Conservation (phyloP, 2,888 invertebrate species). For the Pemphredon lugubris region DNA sequence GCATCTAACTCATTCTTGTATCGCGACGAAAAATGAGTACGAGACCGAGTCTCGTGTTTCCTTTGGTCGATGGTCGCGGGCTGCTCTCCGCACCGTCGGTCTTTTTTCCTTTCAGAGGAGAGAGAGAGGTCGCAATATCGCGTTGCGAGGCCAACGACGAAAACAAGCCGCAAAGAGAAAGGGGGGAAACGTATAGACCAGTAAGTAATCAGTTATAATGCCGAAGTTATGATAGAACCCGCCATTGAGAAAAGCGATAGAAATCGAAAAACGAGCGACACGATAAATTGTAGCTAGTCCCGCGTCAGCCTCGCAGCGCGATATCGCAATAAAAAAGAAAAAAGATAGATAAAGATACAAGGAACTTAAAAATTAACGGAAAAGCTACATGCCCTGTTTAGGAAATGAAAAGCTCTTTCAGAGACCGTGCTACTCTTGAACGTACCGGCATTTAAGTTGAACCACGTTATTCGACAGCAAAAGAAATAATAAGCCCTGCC, state of each 20-base stretch:
- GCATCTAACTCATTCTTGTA: constrained; percentile 3
- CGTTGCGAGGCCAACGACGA: constrained; percentile 67
- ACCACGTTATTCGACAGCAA: constrained; percentile 78
- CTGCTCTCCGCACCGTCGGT: constrained; percentile 45
- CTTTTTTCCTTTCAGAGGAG: constrained; percentile 66
- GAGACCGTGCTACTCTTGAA: constrained; percentile 81
- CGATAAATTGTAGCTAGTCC: constrained; percentile 14
- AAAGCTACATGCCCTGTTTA: constrained; percentile 69
- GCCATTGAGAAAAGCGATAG: not conserved
- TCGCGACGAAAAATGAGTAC: constrained; percentile 29
- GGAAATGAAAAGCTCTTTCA: constrained; percentile 72
- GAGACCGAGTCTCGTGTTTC: constrained; percentile 45
- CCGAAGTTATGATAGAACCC: no score
- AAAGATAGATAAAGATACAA: constrained; percentile 44
- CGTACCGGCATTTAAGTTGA: constrained; percentile 74
- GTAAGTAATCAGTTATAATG: no score
- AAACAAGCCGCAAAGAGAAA: constrained; percentile 40
- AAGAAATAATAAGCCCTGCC: constrained; percentile 69
- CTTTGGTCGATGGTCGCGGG: constrained; percentile 46
- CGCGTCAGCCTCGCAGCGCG: constrained; percentile 55
- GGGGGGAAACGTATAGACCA: not conserved
- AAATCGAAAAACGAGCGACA: not conserved
- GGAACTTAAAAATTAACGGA: constrained; percentile 58
- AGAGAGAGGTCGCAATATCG: constrained; percentile 74
- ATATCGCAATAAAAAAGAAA: constrained; percentile 37